These are phyloP conservation scores for Apamea anceps DNA, from an alignment of 2,888 invertebrate genomes.

Conservation along the genomic window DNA sequence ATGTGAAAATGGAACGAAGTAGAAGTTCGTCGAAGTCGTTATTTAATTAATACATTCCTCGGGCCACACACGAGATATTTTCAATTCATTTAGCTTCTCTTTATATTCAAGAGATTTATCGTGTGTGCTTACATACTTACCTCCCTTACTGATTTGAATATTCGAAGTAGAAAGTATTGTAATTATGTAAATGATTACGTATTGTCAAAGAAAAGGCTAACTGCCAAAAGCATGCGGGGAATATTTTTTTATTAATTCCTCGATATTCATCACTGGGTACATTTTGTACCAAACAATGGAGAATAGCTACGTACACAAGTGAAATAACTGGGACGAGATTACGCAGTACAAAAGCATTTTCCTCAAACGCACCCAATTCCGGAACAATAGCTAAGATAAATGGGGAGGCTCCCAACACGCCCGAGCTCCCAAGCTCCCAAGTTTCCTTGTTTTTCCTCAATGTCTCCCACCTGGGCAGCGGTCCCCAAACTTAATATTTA, in stretches of 20 bases:
- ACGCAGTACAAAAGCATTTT: constrained; percentile 71
- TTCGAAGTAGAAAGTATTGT: background rate
- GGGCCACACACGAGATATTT: constrained; percentile 21
- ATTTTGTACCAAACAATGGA: constrained; percentile 62
- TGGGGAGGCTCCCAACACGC: constrained; percentile 68
- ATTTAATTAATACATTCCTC: constrained; percentile 47
- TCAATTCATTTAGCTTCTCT: constrained; percentile 34
- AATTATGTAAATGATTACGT: background rate
- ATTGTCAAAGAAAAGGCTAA: background rate
- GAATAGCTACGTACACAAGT: constrained; percentile 56
- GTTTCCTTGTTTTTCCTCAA: constrained; percentile 72
- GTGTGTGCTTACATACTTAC: background rate
- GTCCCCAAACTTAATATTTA: constrained; percentile 64
- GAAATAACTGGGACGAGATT: constrained; percentile 74
- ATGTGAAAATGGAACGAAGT: constrained; percentile 6
- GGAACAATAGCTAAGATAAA: constrained; percentile 79
- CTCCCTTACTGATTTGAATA: constrained; percentile 1
- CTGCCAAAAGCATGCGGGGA: constrained; percentile 12
- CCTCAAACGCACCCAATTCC: constrained; percentile 69
- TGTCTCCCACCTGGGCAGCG: constrained; percentile 72
- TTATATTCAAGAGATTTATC: constrained; percentile 15
- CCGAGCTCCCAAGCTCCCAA: constrained; percentile 38
- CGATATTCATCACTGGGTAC: constrained; percentile 49
- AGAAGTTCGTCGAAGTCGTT: no score
- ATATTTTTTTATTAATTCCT: constrained; percentile 39